Evolutionary conservation across 2,797 vertebrate species (phyloP).

Genomic region (Capromys pilorides): DNA sequence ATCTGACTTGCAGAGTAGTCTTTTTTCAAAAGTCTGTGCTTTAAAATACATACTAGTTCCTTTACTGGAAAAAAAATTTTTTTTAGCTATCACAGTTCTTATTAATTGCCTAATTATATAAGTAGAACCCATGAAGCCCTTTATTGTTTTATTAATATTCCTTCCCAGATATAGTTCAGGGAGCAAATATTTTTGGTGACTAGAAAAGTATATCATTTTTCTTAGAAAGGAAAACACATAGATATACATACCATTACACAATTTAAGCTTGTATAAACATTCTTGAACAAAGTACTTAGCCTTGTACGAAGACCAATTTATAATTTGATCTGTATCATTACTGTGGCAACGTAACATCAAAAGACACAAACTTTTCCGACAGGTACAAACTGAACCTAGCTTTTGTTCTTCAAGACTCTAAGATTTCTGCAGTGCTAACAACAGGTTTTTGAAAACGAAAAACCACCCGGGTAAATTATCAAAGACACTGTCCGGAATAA

Average conservation of each 20-base stretch:
- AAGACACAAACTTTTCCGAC: slow-evolving; percentile 41
- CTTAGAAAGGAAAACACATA: slow-evolving; percentile 65
- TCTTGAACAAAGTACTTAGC: slow-evolving; percentile 62
- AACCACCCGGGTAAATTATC: not conserved
- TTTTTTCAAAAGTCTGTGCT: slow-evolving; percentile 69
- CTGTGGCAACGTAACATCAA: slow-evolving; percentile 55
- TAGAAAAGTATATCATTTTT: slow-evolving; percentile 52
- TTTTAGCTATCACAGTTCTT: slow-evolving; percentile 78
- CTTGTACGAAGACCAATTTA: slow-evolving; percentile 64
- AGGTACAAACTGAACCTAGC: slow-evolving; percentile 65
- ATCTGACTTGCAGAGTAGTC: slow-evolving; percentile 75
- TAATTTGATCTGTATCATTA: slow-evolving; percentile 55
- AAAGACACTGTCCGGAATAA: slow-evolving; percentile 44
- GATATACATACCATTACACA: slow-evolving; percentile 65
- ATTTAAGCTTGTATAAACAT: slow-evolving; percentile 70
- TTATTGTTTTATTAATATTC: slow-evolving; percentile 52
- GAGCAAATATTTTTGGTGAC: slow-evolving; percentile 17
- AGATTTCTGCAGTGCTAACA: slow-evolving; percentile 62
- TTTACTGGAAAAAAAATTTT: slow-evolving; percentile 73
- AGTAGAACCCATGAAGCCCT: slow-evolving; percentile 44
- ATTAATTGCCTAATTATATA: slow-evolving; percentile 70
- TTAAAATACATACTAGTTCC: slow-evolving; percentile 30
- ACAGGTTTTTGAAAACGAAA: slow-evolving; percentile 54
- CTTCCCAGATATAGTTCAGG: slow-evolving; percentile 10
- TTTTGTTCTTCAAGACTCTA: slow-evolving; percentile 73